phyloP scores from a whole-genome alignment of 2,797 vertebrate genomes.

The Valencia hispanica region DNA sequence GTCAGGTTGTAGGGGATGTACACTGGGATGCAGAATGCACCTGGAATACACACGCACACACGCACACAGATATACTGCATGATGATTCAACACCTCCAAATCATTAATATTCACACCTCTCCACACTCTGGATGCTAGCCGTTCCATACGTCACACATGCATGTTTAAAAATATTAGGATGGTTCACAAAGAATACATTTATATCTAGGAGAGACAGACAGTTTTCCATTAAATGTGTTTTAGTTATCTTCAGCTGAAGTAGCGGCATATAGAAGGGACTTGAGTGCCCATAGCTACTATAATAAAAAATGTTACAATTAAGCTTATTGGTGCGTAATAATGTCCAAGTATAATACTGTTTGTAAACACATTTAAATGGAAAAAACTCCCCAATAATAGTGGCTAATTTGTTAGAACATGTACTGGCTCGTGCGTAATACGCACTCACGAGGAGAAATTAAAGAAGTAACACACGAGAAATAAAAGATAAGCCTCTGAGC shows the following conservation, averaged over 20 bases:
- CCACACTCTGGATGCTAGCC: constrained; percentile 15
- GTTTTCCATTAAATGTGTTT: neutral
- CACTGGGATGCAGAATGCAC: constrained; percentile 88
- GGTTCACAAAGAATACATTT: neutral
- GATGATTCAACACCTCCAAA: constrained; percentile 29
- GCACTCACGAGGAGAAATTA: constrained; percentile 22
- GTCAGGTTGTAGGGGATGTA: constrained; percentile 87
- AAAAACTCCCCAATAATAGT: neutral
- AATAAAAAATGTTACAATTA: constrained; percentile 9
- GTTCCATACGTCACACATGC: constrained; percentile 19
- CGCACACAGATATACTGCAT: constrained; percentile 22
- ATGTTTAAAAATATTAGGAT: constrained; percentile 2
- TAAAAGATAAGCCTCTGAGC: neutral
- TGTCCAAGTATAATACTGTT: constrained; percentile 13
- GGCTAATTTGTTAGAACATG: too few relatives aligned
- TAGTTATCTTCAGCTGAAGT: neutral
- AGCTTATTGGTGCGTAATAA: constrained; percentile 1
- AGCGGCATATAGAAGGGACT: constrained; percentile 20
- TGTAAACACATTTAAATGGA: constrained; percentile 13
- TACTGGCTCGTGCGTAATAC: neutral
- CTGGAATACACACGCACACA: constrained; percentile 65
- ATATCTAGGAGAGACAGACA: constrained; percentile 9
- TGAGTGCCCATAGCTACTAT: neutral
- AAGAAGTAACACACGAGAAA: neutral
- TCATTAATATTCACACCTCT: constrained; percentile 17